Evolutionary conservation across 2,113 vertebrate genomes (phyloP), one percentile per base, ranked within the genome.

Genomic region (Takifugu flavidus): DNA sequence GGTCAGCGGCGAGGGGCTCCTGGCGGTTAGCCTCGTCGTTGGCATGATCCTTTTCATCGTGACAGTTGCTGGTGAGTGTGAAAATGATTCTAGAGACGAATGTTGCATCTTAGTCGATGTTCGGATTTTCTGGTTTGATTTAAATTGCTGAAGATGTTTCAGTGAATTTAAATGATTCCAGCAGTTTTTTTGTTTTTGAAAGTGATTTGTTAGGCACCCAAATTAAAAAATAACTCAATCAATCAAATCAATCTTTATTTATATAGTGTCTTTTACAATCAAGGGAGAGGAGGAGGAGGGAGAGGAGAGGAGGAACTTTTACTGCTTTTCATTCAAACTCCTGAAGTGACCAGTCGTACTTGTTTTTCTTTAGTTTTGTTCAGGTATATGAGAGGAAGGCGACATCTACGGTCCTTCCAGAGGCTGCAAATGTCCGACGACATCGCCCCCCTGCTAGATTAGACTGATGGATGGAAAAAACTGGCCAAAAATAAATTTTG

Each of bases 391-490:
- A 91, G 89, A 64, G 79, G 70, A 53, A 64, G 0, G 50, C 72
- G 0, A 54, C 83, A 4, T 0, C 43, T 79, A 0, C 84, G 46
- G 4, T 84, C 90, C 0, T 98, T 98, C 65, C 90, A 91, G 44
- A 89, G 94, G 26, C 92, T 98, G 11, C 90, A 93, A 66, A 64
- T 94, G 93, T 64, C 1, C 3, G 72, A 95, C 0, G 93, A 93
- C 1, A 87, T 89, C 1, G 91, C 94, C 13, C 92, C 92, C 42
- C 82, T 98, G 80, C 86, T 95, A 34, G 92, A 83, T 8, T 96
- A 80, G 83, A 75, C 5, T 6, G 14, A 45, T 39, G 34, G 7
- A 39, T 3, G 34, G 11, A 11, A 39, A 39, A 11, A 6, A 31
- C 29, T 31, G 5, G 7, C 7, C 29, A 31, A 31, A 31, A 31